Conservation (phyloP, 2,113 vertebrate species). For the Gymnobelideus leadbeateri region DNA sequence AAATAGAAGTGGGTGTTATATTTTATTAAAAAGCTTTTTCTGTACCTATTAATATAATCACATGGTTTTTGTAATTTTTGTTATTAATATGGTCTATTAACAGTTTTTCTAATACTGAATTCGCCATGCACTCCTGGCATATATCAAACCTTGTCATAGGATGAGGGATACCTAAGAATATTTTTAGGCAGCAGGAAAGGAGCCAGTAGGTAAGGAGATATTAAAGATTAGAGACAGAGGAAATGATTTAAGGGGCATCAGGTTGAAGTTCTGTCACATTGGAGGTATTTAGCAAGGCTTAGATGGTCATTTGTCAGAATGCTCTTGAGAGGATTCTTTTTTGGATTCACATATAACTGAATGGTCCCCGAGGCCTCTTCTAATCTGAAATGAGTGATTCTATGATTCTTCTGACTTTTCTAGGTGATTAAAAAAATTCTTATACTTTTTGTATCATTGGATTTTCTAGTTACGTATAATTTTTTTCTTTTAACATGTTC, state of each 20-base stretch:
- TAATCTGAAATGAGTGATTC: not conserved
- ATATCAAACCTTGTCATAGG: not conserved
- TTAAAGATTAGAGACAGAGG: not conserved
- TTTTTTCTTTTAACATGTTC: not conserved
- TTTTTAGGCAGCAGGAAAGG: not conserved
- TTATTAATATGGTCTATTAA: conserved; percentile 1
- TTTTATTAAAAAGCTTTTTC: not conserved
- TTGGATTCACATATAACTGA: not conserved
- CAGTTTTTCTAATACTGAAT: not conserved
- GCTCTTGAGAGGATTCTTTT: not conserved
- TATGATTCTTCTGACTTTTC: not conserved
- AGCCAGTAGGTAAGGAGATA: not conserved
- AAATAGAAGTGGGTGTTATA: not conserved
- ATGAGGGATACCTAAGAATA: not conserved
- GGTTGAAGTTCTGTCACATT: not conserved
- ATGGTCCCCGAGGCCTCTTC: not conserved
- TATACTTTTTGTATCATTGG: not conserved
- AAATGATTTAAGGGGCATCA: not conserved
- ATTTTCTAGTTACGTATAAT: not conserved
- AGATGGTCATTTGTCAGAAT: not conserved
- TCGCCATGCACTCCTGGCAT: not conserved
- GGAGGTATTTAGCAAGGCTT: not conserved
- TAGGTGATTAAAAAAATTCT: not conserved
- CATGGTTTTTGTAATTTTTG: not conserved
- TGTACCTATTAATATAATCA: not conserved